Evolutionary conservation across 1,140 invertebrate species (phyloP), one percentile per base, ranked within the genome.

Genomic region (Phortica variegata): DNA sequence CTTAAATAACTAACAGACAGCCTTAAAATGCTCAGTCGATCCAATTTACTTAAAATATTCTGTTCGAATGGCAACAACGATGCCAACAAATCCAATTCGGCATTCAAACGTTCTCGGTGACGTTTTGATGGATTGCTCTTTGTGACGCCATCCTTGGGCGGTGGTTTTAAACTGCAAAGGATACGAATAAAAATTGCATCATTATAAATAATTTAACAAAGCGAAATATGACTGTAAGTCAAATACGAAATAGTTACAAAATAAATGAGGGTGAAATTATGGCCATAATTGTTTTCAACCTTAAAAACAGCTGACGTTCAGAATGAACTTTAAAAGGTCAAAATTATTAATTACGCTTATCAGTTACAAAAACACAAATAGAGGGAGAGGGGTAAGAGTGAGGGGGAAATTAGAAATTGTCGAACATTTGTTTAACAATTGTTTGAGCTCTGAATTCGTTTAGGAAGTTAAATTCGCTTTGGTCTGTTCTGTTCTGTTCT

Each of bases 121-220:
- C 97, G 80, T 78, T 99, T 99, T 76, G 93, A 96, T 1, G 97
- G 96, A 79, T 98, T 99, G 70, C 92, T 96, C 77, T 98, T 98
- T n/a, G 93, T 94, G 61, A 95, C 92, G 48, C 90, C 89, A 78
- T 97, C 94, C 80, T 97, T 97, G 56, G 92, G 89, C 40, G 93
- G 91, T 37, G 93, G 91, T 78, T 96, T 96, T 65, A 95, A 84
- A 77, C 93, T 96, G 85, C 19, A 87, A 85, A 50, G 3, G 41
- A 52, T 54, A 33, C 38, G 43, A n/a, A 40, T 44, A 37, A 58
- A 58, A 43, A 50, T 36, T 52, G 21, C 21, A 47, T 43, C 43
- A 42, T 20, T 34, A 52, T 46, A 44, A 49, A 19, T 48, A 68
- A 54, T 66, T 68, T 66, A 63, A 66, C 63, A 43, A 57, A 53